Conservation (phyloP, 2,113 vertebrate genomes). For the Labeo rohita region DNA sequence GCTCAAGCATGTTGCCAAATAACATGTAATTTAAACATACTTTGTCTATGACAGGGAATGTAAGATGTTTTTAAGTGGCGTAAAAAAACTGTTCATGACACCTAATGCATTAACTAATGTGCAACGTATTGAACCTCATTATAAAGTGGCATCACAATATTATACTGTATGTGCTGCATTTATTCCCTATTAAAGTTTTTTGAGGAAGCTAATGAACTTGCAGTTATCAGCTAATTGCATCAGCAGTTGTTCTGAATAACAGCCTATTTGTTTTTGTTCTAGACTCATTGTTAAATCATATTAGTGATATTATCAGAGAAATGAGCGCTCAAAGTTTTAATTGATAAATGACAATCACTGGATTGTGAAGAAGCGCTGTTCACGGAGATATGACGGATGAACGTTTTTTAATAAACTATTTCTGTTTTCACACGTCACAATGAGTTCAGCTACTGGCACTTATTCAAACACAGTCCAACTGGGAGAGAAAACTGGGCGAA, state of each 20-base stretch:
- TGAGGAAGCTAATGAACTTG: slow-evolving; percentile 57
- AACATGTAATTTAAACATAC: too few species aligned
- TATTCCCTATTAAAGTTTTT: background rate
- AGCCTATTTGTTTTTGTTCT: slow-evolving; percentile 59
- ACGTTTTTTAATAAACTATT: slow-evolving; percentile 3
- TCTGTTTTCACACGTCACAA: slow-evolving; percentile 16
- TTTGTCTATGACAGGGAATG: too few species aligned
- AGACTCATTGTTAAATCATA: slow-evolving; percentile 52
- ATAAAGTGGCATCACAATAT: background rate
- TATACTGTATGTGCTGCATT: background rate
- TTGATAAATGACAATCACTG: slow-evolving; percentile 55
- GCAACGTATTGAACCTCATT: background rate
- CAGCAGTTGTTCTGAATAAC: slow-evolving; percentile 54
- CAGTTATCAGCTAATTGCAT: slow-evolving; percentile 67
- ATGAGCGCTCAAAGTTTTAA: slow-evolving; percentile 52
- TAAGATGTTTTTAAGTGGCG: too few species aligned
- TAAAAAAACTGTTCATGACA: background rate
- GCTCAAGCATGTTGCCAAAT: too few species aligned
- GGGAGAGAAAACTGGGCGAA: slow-evolving; percentile 41
- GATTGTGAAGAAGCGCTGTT: background rate
- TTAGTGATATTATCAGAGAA: slow-evolving; percentile 52
- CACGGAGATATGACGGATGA: slow-evolving; percentile 13
- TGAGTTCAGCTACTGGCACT: slow-evolving; percentile 4
- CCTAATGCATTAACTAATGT: background rate
- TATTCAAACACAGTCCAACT: slow-evolving; percentile 18